Evolutionary conservation across 2,888 invertebrate species (phyloP), one percentile per base, ranked within the genome.

Genomic region (Watsonalla binaria): DNA sequence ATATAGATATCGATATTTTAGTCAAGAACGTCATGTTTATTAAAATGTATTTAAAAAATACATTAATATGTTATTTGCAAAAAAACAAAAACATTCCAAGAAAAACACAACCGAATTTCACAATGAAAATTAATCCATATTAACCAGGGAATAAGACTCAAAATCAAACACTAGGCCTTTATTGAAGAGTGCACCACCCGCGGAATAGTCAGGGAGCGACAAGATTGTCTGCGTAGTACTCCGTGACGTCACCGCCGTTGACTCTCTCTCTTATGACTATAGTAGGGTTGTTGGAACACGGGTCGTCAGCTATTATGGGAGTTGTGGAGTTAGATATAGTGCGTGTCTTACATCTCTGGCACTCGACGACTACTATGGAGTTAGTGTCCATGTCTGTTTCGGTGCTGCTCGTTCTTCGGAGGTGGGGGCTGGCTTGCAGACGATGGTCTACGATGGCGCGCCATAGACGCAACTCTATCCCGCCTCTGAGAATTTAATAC

Each of bases 401-500:
- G 0, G 86, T 84, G 62, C 89, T 89, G 71, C 90, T 88, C 0
- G 84, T 72, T 14, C 90, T 79, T 0, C 87, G 82, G 2, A 85
- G 65, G 35, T 76, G 75, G 49, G 78, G 59, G 14, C 70, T 72
- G 8, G 72, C 59, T 54, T 79, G 80, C 0, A 83, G 59, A 0
- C 94, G 90, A 72, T 93, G 92, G 47, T 93, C 92, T 56, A 93
- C 81, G 53, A 98, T 94, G 0, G 96, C 95, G 59, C 95, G 94
- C 98, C 98, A 98, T 59, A 98, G 89, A 54, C 95, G 93, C 49
- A 97, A 93, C 76, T 97, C 96, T 33, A 96, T 92, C 46, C 97
- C 97, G 52, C 96, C 95, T 76, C 96, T 96, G 86, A 53, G 78
- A 77, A 61, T 11, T 42, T 5, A 11, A 42, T 11, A 37, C 9